Conservation (phyloP, 1,140 invertebrate genomes). For the Teleopsis dalmanni region DNA sequence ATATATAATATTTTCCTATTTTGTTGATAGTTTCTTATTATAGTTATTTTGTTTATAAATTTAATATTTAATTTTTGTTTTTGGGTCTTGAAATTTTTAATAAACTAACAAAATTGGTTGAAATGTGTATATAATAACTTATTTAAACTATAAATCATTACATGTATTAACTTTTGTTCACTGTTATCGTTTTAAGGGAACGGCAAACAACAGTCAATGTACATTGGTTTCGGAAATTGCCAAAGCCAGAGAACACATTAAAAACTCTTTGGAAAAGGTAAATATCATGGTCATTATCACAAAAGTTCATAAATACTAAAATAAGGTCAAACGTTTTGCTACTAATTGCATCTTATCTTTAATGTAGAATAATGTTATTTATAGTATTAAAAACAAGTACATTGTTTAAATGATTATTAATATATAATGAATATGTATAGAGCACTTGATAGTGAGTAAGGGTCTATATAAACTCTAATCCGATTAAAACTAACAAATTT, state of each 20-base stretch:
- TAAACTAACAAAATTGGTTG: background rate
- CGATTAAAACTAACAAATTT: too few species aligned
- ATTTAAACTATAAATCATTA: background rate
- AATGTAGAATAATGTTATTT: too few species aligned
- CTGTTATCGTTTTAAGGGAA: constrained; percentile 22
- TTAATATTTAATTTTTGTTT: background rate
- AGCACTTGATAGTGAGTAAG: too few species aligned
- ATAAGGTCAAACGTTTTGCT: too few species aligned
- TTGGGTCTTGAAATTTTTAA: background rate
- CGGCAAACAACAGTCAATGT: constrained; percentile 29
- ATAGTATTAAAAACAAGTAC: background rate
- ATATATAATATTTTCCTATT: too few species aligned
- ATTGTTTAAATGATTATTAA: background rate
- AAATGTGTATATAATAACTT: background rate
- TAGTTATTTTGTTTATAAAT: background rate
- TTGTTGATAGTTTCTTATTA: background rate
- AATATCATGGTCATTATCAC: constrained; percentile 16
- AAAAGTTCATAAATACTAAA: too few species aligned
- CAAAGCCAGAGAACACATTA: constrained; percentile 59
- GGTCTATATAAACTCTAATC: too few species aligned
- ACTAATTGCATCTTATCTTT: too few species aligned
- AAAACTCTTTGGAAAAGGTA: constrained; percentile 58
- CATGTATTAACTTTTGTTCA: background rate
- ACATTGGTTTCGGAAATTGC: constrained; percentile 57
- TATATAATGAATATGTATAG: background rate